Evolutionary conservation across 2,797 vertebrate species (phyloP).

Genomic region (Vireo griseus): DNA sequence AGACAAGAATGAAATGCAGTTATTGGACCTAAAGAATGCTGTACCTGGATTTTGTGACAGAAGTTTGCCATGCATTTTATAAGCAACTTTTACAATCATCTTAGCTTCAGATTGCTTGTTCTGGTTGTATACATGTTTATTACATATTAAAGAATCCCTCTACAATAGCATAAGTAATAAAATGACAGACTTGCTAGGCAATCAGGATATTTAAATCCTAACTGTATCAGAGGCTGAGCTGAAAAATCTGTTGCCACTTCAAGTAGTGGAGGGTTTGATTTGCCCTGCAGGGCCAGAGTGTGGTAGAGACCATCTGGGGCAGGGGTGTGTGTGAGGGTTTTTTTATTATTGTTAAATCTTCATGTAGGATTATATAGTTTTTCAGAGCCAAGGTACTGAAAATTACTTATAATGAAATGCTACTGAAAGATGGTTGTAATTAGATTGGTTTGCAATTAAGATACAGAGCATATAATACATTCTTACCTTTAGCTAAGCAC

Average conservation of each 20-base stretch:
- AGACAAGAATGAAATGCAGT: background rate
- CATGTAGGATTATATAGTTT: background rate
- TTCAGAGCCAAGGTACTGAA: background rate
- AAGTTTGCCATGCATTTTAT: background rate
- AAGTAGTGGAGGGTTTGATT: conserved; percentile 1
- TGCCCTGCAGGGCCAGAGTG: background rate
- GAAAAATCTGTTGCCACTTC: conserved; percentile 17
- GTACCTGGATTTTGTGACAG: background rate
- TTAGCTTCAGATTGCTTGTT: background rate
- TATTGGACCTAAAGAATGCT: background rate
- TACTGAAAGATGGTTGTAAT: conserved; percentile 15
- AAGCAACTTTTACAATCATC: background rate
- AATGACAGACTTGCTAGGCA: background rate
- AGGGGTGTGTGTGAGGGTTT: accelerated
- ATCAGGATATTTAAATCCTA: conserved; percentile 32
- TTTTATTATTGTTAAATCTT: background rate
- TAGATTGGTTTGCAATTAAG: conserved; percentile 19
- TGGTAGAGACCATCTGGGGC: conserved; percentile 21
- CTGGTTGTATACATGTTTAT: background rate
- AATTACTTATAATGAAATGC: conserved; percentile 27
- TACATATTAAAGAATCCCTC: background rate
- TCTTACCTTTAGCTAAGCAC: conserved; percentile 42
- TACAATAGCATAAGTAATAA: background rate
- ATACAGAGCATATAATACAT: background rate
- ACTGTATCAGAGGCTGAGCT: background rate